Conservation (phyloP, 2,888 invertebrate genomes). For the Protonemura montana region DNA sequence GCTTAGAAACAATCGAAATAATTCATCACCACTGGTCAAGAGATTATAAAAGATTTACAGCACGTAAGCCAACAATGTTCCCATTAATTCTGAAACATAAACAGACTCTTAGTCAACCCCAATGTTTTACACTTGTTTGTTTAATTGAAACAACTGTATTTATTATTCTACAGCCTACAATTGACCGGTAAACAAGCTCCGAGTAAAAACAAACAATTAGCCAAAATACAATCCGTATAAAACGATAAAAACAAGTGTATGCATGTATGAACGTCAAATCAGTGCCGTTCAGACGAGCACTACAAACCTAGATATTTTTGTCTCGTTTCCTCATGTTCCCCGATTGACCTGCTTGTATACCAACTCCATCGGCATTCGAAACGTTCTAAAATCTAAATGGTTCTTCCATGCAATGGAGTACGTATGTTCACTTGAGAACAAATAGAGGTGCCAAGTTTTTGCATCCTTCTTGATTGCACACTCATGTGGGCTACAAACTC, state of each 20-base stretch:
- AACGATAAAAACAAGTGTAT: not conserved
- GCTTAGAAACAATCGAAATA: not conserved
- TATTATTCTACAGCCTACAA: not conserved
- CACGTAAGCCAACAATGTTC: not conserved
- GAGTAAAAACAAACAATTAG: not conserved
- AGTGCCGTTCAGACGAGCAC: not conserved
- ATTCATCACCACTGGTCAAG: not conserved
- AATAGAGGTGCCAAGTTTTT: not conserved
- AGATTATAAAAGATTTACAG: slow-evolving; percentile 7
- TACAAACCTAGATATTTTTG: slow-evolving; percentile 12
- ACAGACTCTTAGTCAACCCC: not conserved
- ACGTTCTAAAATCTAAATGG: not conserved
- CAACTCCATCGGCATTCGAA: not conserved
- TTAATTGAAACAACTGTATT: slow-evolving; percentile 4
- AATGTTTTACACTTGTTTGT: not conserved
- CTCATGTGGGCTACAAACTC: not conserved
- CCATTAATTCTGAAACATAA: not conserved
- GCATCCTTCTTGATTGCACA: not conserved
- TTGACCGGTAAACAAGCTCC: not conserved
- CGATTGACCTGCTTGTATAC: not conserved
- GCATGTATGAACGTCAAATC: not conserved
- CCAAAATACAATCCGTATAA: not conserved
- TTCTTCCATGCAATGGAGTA: not conserved
- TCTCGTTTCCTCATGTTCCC: not conserved
- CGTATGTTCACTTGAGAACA: not conserved